phyloP scores from a whole-genome alignment of 2,797 vertebrate genomes.

The Protonibea diacanthus region DNA sequence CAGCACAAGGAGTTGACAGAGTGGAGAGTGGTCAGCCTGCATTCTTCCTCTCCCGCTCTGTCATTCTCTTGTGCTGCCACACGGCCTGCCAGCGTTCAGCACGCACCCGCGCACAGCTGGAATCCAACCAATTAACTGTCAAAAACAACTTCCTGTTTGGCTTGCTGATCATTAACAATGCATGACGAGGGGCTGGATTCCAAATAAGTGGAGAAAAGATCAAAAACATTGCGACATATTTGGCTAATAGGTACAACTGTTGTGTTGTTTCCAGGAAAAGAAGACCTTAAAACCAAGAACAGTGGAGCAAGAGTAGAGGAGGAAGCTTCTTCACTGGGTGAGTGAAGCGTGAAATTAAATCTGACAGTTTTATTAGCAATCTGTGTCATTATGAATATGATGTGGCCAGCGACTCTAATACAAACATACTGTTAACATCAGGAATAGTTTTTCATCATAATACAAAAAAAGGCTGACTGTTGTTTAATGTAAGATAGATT shows the following conservation, averaged over 20 bases:
- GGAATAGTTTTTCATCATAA: conserved; percentile 2
- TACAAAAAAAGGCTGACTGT: background rate
- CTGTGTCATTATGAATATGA: conserved; percentile 27
- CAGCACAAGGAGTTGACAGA: conserved; percentile 69
- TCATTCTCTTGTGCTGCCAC: conserved; percentile 57
- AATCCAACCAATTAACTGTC: conserved; percentile 68
- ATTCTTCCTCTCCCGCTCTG: conserved; percentile 70
- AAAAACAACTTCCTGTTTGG: conserved; percentile 67
- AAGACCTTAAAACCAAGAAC: conserved; percentile 32
- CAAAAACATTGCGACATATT: conserved; percentile 17
- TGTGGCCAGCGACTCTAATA: conserved; percentile 1
- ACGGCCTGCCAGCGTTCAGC: conserved; percentile 53
- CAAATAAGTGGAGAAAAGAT: conserved; percentile 25
- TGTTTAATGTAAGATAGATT: conserved; percentile 1
- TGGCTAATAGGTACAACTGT: conserved; percentile 47
- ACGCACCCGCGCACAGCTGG: conserved; percentile 65
- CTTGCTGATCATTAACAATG: conserved; percentile 42
- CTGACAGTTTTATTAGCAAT: conserved; percentile 31
- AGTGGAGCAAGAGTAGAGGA: conserved; percentile 52
- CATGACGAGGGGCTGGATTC: conserved; percentile 31
- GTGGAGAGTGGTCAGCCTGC: conserved; percentile 69
- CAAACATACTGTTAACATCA: conserved; percentile 23
- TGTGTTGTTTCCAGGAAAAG: conserved; percentile 56
- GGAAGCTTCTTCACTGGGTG: conserved; percentile 69
- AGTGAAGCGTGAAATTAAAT: conserved; percentile 55